phyloP scores from a whole-genome alignment of 2,113 vertebrate species.

The Rafetus swinhoei region DNA sequence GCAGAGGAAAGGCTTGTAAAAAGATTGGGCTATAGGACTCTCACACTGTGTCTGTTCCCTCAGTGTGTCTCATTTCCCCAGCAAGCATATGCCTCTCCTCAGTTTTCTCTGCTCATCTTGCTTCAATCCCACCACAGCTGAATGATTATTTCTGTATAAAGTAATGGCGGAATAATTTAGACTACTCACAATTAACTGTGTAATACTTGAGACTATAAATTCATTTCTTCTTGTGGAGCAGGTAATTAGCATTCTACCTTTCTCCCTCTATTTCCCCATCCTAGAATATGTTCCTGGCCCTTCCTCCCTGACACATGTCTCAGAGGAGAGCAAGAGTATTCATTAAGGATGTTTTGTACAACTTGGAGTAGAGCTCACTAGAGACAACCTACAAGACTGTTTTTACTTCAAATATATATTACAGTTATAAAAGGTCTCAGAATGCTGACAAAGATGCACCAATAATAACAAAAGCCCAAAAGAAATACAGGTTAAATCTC shows the following conservation, averaged over 20 bases:
- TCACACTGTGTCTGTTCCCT: neutral
- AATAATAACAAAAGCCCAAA: neutral
- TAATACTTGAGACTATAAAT: neutral
- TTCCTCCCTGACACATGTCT: neutral
- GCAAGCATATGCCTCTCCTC: fast-evolving
- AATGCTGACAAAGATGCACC: neutral
- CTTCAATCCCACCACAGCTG: neutral
- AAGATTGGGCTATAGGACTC: neutral
- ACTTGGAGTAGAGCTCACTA: neutral
- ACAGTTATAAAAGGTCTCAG: fast-evolving
- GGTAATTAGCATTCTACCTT: neutral
- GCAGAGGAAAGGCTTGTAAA: neutral
- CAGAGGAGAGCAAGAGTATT: neutral
- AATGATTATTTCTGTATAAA: neutral
- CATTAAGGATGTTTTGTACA: neutral
- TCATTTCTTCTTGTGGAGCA: neutral
- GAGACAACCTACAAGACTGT: neutral
- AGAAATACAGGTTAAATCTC: neutral
- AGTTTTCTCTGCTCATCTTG: neutral
- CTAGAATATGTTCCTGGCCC: neutral
- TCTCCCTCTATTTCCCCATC: neutral
- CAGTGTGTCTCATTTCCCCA: neutral
- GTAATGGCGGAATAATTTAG: neutral
- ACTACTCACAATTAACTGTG: neutral
- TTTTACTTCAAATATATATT: neutral